These are phyloP conservation scores for Mesopsocus fuscifrons DNA, from an alignment of 2,888 invertebrate genomes.

Conservation along the genomic window DNA sequence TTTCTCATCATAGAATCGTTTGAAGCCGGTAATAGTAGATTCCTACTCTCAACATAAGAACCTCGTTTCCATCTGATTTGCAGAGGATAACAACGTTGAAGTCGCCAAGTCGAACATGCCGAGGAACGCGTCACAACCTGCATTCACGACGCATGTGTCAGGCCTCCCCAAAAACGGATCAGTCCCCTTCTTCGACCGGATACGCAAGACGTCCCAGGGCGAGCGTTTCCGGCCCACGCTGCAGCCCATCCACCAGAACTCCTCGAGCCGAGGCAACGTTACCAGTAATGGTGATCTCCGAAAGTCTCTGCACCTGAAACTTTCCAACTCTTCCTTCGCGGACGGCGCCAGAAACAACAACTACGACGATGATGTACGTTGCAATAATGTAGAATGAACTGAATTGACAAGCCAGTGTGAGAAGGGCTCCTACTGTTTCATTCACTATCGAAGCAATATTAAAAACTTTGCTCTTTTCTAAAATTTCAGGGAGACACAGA, in stretches of 20 bases:
- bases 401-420: slow-evolving; percentile 27
- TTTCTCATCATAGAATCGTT: too few relatives aligned
- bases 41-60: too few relatives aligned
- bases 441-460: too few relatives aligned
- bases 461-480: background rate
- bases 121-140: slow-evolving; percentile 73
- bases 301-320: slow-evolving; percentile 32
- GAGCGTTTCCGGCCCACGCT: slow-evolving; percentile 70
- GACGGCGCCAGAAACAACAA: slow-evolving; percentile 38
- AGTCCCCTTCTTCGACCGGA: slow-evolving; percentile 74
- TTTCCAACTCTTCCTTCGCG: slow-evolving; percentile 35
- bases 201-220: slow-evolving; percentile 64
- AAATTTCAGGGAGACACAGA: slow-evolving; percentile 31
- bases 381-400: too few relatives aligned
- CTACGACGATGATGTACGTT: slow-evolving; percentile 22
- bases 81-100: too few relatives aligned
- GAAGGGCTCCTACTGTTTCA: too few relatives aligned
- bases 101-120: too few relatives aligned
- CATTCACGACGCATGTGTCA: slow-evolving; percentile 45
- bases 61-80: too few relatives aligned
- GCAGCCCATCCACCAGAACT: slow-evolving; percentile 52
- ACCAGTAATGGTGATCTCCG: slow-evolving; percentile 58
- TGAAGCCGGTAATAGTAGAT: too few relatives aligned
- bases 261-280: slow-evolving; percentile 54
- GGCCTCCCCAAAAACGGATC: slow-evolving; percentile 74